phyloP scores from a whole-genome alignment of 2,113 vertebrate species.

The Chascanopsetta lugubris region DNA sequence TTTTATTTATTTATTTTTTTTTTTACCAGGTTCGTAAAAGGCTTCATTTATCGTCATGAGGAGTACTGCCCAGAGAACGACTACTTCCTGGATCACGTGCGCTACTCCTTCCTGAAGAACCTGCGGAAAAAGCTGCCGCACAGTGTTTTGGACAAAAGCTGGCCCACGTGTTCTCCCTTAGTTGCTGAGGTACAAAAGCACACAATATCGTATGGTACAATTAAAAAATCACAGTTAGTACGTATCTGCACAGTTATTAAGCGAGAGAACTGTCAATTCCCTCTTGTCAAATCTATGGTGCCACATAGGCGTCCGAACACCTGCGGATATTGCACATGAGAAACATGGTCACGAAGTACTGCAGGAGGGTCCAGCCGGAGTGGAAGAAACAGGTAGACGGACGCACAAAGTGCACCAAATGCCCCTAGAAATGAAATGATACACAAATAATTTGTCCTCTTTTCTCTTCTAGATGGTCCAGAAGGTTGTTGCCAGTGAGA shows the following conservation, averaged over 20 bases:
- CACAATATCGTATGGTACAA: not conserved
- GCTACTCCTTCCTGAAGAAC: conserved; percentile 91
- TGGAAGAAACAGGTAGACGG: conserved; percentile 93
- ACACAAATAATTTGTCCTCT: not conserved
- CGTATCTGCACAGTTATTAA: not conserved
- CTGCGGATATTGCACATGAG: conserved; percentile 86
- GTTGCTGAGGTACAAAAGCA: conserved; percentile 85
- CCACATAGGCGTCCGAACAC: conserved; percentile 87
- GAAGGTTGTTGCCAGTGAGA: conserved; percentile 93
- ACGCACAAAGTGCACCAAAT: not conserved
- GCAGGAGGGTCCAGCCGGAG: conserved; percentile 92
- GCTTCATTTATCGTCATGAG: conserved; percentile 92
- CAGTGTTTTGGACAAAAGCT: conserved; percentile 90
- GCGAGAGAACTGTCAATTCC: too few species aligned
- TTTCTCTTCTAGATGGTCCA: conserved; percentile 87
- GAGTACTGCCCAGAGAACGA: conserved; percentile 91
- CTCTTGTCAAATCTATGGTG: not conserved
- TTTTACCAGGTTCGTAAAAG: conserved; percentile 88
- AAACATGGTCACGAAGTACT: conserved; percentile 95
- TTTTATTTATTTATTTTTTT: too few species aligned
- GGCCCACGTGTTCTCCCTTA: conserved; percentile 88
- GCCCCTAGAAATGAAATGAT: not conserved
- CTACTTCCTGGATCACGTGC: conserved; percentile 93
- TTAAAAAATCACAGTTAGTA: not conserved
- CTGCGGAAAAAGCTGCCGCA: conserved; percentile 88